A percentile compares a stretch with the other conserved stretches of the same genome.
Conservation (phyloP, 2,888 invertebrate genomes). For the Strigamia crassipes region DNA sequence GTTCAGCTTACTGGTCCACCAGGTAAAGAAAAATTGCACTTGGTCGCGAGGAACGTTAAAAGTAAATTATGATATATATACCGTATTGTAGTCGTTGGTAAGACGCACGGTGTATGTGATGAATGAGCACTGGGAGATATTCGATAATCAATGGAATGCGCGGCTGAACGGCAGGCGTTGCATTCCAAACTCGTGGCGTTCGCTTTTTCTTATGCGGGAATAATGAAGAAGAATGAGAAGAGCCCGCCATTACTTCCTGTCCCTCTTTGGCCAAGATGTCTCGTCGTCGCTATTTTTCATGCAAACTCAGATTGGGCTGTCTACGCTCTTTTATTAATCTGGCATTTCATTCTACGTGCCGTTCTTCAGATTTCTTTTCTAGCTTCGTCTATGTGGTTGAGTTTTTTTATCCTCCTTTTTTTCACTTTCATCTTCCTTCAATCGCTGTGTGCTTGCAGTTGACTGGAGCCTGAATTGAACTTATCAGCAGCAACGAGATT, state of each 20-base stretch:
- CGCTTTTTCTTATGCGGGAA: not conserved
- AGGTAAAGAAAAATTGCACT: conserved; percentile 30
- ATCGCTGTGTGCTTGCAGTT: not conserved
- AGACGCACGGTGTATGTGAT: not conserved
- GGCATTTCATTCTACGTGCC: conserved; percentile 25
- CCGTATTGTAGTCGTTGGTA: not conserved
- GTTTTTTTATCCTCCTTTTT: not conserved
- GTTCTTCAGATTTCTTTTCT: not conserved
- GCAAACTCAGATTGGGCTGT: not conserved
- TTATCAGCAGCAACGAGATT: not conserved
- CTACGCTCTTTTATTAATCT: conserved; percentile 12
- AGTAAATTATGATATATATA: not conserved
- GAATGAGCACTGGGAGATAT: not conserved
- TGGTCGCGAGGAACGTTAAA: no score
- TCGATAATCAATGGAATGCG: not conserved
- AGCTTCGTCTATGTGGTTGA: not conserved
- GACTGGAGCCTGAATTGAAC: not conserved
- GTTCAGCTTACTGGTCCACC: conserved; percentile 65
- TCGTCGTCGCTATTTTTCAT: conserved; percentile 27
- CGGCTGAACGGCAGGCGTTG: not conserved
- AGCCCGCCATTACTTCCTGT: not conserved
- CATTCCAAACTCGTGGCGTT: not conserved
- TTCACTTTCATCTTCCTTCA: conserved; percentile 1
- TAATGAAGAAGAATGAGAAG: conserved; percentile 34
- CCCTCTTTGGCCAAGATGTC: not conserved